Evolutionary conservation across 2,113 vertebrate species (phyloP), one percentile per base, ranked within the genome.

Genomic region (Paralichthys olivaceus): DNA sequence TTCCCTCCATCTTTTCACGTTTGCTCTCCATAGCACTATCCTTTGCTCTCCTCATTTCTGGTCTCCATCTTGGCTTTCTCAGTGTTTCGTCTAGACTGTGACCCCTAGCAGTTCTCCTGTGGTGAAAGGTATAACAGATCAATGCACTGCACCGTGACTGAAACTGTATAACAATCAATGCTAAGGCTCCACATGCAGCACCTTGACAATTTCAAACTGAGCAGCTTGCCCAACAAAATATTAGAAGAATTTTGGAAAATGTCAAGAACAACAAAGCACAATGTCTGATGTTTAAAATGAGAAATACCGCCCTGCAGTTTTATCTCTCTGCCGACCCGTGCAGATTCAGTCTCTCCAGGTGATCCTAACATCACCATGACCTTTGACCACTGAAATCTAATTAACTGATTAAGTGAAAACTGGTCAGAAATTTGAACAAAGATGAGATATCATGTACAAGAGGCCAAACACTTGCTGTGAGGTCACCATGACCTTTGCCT

Each of bases 91-190:
- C 43, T 70, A 61, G 55, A 34, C 67, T 77, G 59, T 65, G 72
- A 82, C 63, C 69, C 32, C 43, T n/a, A 7, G 28, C 47, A 43
- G 45, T 19, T 62, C 23, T 68, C 65, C 61, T 58, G 12, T 51
- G 68, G 68, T 69, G 47, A 54, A 47, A 69, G 32, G 68, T 62
- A 66, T 62, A 53, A 75, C 7, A 75, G 63, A 75, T 79, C 69
- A 56, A 61, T 57, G 58, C n/a, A 60, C 54, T 26, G 57, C 23
- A 53, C 22, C 53, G 58, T 7, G 23, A 58, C 68, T 77, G 51
- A 71, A 63, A 29, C 28, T 15, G 28, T 28, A 43, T 56, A 67
- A 68, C 61, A 66, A 73, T 80, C 67, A 59, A 77, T 66, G 29
- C 28, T 75, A 34, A 11, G 12, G 34, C 25, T 71, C 7, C 34